phyloP scores from a whole-genome alignment of 2,113 vertebrate species.

The Tachysurus fulvidraco region DNA sequence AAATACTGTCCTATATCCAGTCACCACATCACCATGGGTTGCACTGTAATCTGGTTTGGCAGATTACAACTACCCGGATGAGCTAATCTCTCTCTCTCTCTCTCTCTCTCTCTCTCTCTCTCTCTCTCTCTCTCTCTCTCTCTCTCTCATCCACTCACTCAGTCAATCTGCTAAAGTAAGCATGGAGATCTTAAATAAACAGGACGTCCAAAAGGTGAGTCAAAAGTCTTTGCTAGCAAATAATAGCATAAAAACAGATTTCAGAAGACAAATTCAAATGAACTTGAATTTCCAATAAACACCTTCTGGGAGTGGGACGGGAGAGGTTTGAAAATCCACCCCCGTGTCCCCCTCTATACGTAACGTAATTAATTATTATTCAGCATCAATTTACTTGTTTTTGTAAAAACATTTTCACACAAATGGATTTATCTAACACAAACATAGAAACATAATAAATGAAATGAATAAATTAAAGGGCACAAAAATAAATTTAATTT shows the following conservation, averaged over 20 bases:
- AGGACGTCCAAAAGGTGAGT: conserved; percentile 77
- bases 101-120: neutral
- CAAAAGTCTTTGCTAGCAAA: neutral
- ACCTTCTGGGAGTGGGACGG: too few species aligned
- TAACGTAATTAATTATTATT: too few species aligned
- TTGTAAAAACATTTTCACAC: too few species aligned
- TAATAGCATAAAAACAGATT: neutral
- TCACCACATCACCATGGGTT: conserved; percentile 33
- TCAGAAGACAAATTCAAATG: neutral
- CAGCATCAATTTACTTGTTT: too few species aligned
- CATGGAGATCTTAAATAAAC: conserved; percentile 75
- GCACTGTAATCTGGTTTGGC: conserved; percentile 50
- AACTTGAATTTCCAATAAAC: neutral
- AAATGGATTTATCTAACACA: too few species aligned
- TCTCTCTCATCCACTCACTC: neutral
- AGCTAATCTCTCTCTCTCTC: neutral
- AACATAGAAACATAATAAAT: too few species aligned
- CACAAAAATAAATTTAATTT: too few species aligned
- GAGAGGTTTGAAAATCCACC: too few species aligned
- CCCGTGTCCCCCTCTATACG: too few species aligned
- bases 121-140: neutral
- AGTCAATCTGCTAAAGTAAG: neutral
- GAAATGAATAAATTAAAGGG: too few species aligned
- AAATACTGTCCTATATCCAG: conserved; percentile 57
- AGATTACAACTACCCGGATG: conserved; percentile 38